Evolutionary conservation across 2,888 invertebrate genomes (phyloP).

Genomic region (Lasius platythorax): DNA sequence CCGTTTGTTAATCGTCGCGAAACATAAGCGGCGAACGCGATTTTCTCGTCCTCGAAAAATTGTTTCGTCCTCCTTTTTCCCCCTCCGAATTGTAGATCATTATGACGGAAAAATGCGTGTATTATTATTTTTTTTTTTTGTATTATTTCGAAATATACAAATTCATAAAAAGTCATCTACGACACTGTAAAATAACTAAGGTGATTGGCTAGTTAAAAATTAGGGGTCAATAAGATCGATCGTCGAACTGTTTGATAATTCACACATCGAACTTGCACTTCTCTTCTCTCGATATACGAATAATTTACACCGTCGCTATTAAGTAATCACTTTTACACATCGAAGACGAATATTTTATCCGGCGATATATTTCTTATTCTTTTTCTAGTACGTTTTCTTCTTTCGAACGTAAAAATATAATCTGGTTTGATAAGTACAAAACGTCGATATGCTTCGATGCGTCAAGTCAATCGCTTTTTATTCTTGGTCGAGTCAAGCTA

Average conservation of each 20-base stretch:
- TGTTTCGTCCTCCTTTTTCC: not conserved
- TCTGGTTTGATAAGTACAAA: constrained; percentile 55
- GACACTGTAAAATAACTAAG: constrained; percentile 23
- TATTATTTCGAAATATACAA: constrained; percentile 10
- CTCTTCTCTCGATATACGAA: not conserved
- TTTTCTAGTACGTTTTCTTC: not conserved
- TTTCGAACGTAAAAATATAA: constrained; percentile 59
- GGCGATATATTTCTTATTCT: constrained; percentile 6
- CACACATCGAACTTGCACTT: constrained; percentile 31
- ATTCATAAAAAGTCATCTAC: constrained; percentile 26
- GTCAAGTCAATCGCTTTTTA: constrained; percentile 29
- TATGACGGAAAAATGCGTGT: not conserved
- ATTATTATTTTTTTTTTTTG: not conserved
- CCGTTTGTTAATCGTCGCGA: not conserved
- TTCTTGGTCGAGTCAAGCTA: constrained; percentile 24
- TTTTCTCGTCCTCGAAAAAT: constrained; percentile 9
- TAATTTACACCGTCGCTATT: constrained; percentile 32
- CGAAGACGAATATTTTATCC: constrained; percentile 36
- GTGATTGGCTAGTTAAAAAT: not conserved
- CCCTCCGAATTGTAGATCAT: not conserved
- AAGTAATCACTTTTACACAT: constrained; percentile 40
- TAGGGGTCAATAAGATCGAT: not conserved
- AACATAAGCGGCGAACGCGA: not conserved
- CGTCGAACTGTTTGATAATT: constrained; percentile 13
- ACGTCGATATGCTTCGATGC: constrained; percentile 60